Evolutionary conservation across 2,113 vertebrate species (phyloP).

Genomic region (Corythornis vintsioides): DNA sequence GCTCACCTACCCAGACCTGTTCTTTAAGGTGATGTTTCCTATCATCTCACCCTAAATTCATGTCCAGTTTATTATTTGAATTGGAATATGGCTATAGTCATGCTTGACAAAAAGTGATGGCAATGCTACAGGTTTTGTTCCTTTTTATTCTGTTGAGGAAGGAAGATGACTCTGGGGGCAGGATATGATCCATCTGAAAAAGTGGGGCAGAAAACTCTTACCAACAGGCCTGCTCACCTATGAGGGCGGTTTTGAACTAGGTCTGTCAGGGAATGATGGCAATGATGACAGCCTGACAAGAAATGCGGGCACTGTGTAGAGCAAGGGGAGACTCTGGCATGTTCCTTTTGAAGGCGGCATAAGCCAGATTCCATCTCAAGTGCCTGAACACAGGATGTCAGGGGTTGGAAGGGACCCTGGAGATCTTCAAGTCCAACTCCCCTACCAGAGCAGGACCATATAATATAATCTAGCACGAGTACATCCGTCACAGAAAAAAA

Average conservation of each 20-base stretch:
- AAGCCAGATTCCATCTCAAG: background rate
- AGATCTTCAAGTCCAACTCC: too few species aligned
- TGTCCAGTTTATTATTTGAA: background rate
- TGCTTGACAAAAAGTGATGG: background rate
- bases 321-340: background rate
- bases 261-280: background rate
- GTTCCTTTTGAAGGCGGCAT: background rate
- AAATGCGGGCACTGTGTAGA: background rate
- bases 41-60: background rate
- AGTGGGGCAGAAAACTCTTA: background rate
- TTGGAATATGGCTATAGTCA: background rate
- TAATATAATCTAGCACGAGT: too few species aligned
- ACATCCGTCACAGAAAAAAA: background rate
- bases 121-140: background rate
- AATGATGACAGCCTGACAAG: background rate
- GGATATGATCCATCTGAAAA: background rate
- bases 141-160: background rate
- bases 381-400: background rate
- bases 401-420: too few species aligned
- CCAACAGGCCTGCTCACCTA: background rate
- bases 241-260: background rate
- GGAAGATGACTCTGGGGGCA: background rate
- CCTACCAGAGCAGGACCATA: too few species aligned
- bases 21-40: background rate
- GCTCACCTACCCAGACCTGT: background rate